These are phyloP conservation scores for Neotoma lepida DNA, from an alignment of 2,113 vertebrate species.

Conservation along the genomic window DNA sequence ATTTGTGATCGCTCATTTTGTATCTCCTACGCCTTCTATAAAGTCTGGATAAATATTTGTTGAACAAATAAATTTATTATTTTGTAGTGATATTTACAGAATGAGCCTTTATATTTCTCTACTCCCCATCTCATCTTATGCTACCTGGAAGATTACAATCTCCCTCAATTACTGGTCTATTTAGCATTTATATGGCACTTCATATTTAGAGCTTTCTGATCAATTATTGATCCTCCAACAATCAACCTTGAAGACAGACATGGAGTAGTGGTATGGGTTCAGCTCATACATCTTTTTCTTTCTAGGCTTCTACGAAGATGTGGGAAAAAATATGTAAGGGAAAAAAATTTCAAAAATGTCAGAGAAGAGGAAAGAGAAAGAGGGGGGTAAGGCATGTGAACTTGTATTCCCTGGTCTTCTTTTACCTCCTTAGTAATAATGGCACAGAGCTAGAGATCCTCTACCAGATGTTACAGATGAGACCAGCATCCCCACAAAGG, in stretches of 20 bases:
- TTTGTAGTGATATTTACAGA: slow-evolving; percentile 57
- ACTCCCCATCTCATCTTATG: slow-evolving; percentile 6
- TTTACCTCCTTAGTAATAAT: background rate
- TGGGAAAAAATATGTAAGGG: background rate
- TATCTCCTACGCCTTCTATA: background rate
- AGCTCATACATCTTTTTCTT: background rate
- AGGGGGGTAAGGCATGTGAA: background rate
- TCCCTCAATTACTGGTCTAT: slow-evolving; percentile 67
- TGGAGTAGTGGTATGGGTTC: background rate
- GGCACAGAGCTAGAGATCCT: slow-evolving; percentile 21
- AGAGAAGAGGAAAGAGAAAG: background rate
- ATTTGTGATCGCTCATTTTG: background rate
- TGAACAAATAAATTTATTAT: slow-evolving; percentile 52
- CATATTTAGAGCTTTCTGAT: slow-evolving; percentile 72
- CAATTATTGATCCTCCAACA: slow-evolving; percentile 69
- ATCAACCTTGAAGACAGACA: slow-evolving; percentile 64
- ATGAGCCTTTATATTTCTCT: slow-evolving; percentile 41
- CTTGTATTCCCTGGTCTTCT: background rate
- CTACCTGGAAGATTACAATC: slow-evolving; percentile 23
- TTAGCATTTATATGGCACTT: slow-evolving; percentile 75
- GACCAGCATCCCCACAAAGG: background rate
- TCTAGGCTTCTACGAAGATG: background rate
- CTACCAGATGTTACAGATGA: slow-evolving; percentile 46
- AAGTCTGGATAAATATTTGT: slow-evolving; percentile 62
- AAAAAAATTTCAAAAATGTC: slow-evolving; percentile 2